Conservation (phyloP, 2,797 vertebrate genomes). For the Meda fulgida region DNA sequence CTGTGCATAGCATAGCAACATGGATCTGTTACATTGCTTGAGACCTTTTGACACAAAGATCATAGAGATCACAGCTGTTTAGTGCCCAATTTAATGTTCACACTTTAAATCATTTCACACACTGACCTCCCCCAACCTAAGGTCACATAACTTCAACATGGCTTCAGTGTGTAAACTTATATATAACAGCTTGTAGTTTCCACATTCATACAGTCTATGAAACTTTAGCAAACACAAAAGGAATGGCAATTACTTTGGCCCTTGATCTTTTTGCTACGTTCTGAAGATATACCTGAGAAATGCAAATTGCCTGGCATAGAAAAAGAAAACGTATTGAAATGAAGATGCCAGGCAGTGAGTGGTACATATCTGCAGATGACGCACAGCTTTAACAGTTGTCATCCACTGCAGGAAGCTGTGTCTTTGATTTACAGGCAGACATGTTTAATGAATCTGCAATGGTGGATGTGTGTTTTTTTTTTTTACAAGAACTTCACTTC, state of each 20-base stretch:
- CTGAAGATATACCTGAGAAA: constrained; percentile 26
- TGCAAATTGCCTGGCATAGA: constrained; percentile 17
- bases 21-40: constrained; percentile 36
- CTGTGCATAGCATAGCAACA: constrained; percentile 58
- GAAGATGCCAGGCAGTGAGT: constrained; percentile 23
- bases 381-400: constrained; percentile 44
- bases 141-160: constrained; percentile 41
- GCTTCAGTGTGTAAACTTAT: constrained; percentile 3
- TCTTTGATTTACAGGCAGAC: constrained; percentile 41
- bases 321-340: constrained; percentile 20
- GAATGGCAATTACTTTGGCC: constrained; percentile 19
- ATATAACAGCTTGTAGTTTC: not conserved
- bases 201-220: not conserved
- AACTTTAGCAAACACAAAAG: not conserved
- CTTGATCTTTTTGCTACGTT: constrained; percentile 20
- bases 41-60: constrained; percentile 57
- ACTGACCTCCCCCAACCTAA: constrained; percentile 54
- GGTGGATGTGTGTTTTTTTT: constrained; percentile 31
- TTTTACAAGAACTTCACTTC: not conserved
- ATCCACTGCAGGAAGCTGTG: constrained; percentile 27
- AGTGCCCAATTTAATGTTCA: constrained; percentile 52
- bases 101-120: constrained; percentile 50
- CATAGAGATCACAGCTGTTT: constrained; percentile 60
- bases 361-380: constrained; percentile 49
- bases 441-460: constrained; percentile 38